Evolutionary conservation across 2,888 invertebrate species (phyloP).

Genomic region (Archips xylosteana): DNA sequence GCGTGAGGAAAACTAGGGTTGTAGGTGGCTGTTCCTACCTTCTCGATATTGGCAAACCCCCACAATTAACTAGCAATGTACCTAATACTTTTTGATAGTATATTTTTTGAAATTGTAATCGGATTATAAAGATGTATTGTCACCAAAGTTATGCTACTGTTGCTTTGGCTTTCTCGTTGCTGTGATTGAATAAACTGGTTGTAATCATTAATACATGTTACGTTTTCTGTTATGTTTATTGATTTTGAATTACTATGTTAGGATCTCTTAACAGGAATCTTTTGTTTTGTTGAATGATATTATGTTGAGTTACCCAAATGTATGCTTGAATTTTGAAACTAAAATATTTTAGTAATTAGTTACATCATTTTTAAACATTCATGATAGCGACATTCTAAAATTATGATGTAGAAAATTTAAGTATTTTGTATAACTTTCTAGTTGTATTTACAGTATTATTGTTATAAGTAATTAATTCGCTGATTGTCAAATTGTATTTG

Average conservation of each 20-base stretch:
- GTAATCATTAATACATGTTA: constrained; percentile 47
- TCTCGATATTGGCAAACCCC: constrained; percentile 83
- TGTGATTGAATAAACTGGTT: constrained; percentile 61
- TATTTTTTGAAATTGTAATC: constrained; percentile 65
- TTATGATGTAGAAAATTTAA: constrained; percentile 47
- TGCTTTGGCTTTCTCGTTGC: constrained; percentile 79
- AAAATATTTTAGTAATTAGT: constrained; percentile 11
- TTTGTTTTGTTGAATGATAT: constrained; percentile 6
- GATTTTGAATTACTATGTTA: constrained; percentile 43
- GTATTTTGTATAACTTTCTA: constrained; percentile 62
- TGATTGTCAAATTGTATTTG: constrained; percentile 51
- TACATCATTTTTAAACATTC: constrained; percentile 51
- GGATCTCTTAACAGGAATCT: constrained; percentile 31
- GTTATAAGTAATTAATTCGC: constrained; percentile 47
- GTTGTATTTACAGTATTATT: constrained; percentile 56
- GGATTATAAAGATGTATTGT: constrained; percentile 48
- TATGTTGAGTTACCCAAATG: constrained; percentile 10
- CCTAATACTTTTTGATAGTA: constrained; percentile 55
- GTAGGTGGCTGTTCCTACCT: constrained; percentile 66
- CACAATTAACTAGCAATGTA: constrained; percentile 68
- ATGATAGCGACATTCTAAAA: constrained; percentile 5
- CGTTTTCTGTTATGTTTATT: constrained; percentile 47
- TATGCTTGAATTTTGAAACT: constrained; percentile 9
- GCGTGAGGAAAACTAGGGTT: constrained; percentile 52
- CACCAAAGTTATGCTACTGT: constrained; percentile 60